A percentile compares a stretch with the other conserved stretches of the same genome.
Conservation (phyloP, 2,113 vertebrate species). For the Prunella fulvescens region DNA sequence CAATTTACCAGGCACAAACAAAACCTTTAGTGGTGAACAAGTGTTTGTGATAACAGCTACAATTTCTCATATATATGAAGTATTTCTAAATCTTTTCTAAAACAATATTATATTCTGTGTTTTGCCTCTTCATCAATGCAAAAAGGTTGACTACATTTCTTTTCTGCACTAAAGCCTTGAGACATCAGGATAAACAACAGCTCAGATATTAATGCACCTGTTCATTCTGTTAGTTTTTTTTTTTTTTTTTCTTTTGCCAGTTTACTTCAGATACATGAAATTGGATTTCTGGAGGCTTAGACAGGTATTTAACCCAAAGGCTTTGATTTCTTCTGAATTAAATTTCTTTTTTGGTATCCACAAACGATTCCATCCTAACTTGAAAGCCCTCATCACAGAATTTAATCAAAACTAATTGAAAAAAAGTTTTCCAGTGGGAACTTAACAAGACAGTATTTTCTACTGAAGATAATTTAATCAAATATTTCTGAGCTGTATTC, state of each 20-base stretch:
- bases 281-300: neutral
- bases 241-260: neutral
- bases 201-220: neutral
- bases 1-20: neutral
- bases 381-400: neutral
- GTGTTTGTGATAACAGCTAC: neutral
- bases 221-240: neutral
- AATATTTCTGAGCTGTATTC: slow-evolving; percentile 1
- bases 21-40: neutral
- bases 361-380: neutral
- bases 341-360: neutral
- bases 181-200: neutral
- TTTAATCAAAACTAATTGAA: slow-evolving; percentile 31
- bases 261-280: neutral
- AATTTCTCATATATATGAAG: neutral
- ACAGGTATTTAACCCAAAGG: neutral
- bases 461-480: slow-evolving; percentile 1
- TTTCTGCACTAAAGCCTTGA: neutral
- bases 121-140: neutral
- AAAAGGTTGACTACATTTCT: neutral
- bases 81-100: neutral
- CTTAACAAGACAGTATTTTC: neutral
- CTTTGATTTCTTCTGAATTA: slow-evolving; percentile 9
- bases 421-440: neutral
- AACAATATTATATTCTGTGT: neutral